Base-by-base conservation (phyloP, 2,888 invertebrate species). In the Xanthia icteritia region DNA sequence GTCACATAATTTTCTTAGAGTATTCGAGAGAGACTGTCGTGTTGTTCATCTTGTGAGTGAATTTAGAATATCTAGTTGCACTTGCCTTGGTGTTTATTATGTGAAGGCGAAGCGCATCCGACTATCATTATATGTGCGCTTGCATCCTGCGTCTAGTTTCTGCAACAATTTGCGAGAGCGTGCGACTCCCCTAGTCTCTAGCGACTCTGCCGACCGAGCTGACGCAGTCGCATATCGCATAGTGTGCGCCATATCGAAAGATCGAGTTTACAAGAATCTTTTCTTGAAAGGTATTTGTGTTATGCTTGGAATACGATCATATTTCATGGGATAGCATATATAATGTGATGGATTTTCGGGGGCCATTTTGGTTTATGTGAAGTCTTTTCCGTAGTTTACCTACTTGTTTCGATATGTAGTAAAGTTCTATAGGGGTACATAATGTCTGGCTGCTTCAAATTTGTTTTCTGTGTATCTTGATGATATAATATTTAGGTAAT, bases 251-350 rank as follows among this genome's bases (percentile, higher is more conserved):
- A 48, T 67, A 5, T 71, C 20, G 42, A 45, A 27, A 79, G 17
- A 70, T 70, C 17, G 17, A 60, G 60, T 70, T 77, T 51, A 70
- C 60, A 60, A 51, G 58, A 79, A 51, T 69, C 15, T 23, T 70
- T 60, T 45, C 60, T 36, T 51, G 60, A 79, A 63, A 80, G 56
- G n/a, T 31, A 72, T 80, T 79, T 71, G 17, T 61, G 51, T 60
- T 79, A 58, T 58, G 60, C 60, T 42, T 36, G n/a, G 31, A 51
- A 51, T 54, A 61, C 36, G 60, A 77, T 79, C 79, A 31, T 54
- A 69, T 77, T 60, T 45, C 51, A 79, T 69, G 36, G 23, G 20
- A 61, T 60, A 11, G 69, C 6, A 77, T n/a, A 68, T 60, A 79
- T 5, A 66, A 51, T 51, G 31, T 78, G 68, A 78, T 77, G 27